Evolutionary conservation across 2,888 invertebrate species (phyloP), one percentile per base, ranked within the genome.

Genomic region (Drosophila subsilvestris): DNA sequence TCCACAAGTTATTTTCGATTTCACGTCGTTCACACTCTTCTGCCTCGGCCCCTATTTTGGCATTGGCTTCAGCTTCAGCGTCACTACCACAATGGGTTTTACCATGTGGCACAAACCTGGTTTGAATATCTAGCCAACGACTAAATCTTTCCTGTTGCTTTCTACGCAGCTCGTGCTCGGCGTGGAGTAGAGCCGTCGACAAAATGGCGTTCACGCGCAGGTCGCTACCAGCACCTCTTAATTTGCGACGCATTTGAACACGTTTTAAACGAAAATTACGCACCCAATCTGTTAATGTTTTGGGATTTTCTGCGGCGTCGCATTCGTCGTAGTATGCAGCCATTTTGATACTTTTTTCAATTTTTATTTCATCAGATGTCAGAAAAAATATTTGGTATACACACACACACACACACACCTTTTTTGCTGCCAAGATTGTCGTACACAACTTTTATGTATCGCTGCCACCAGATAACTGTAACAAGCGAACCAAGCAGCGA

Each of bases 201-300:
- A 94, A 91, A 75, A 94, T 93, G 50, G 94, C 94, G 80, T 94
- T 93, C 45, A 94, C 92, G 32, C 94, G 93, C 44, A 94, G 91
- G 76, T 93, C 93, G 65, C 93, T 93, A 59, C 92, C 92, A 48
- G 92, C 92, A 54, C 80, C 81, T 66, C 92, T 92, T 55, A 92
- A 88, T 79, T 93, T 93, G 65, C 93, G 92, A 80, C 90, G 91
- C 91, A 92, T 91, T 86, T 91, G 80, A 12, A 91, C 87, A 87
- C 93, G 94, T 90, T 94, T 94, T 62, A 91, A 84, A 75, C 93
- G 93, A 67, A 94, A 93, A 90, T 93, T 92, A 49, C 91, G 92
- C 66, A 94, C 94, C 94, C 94, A 94, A 84, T 93, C 92, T 32
- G 84, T 79, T 18, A 91, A 75, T 1, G 91, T 91, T 76, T 89